Conservation (phyloP, 2,888 invertebrate species). For the Andrena marginata region DNA sequence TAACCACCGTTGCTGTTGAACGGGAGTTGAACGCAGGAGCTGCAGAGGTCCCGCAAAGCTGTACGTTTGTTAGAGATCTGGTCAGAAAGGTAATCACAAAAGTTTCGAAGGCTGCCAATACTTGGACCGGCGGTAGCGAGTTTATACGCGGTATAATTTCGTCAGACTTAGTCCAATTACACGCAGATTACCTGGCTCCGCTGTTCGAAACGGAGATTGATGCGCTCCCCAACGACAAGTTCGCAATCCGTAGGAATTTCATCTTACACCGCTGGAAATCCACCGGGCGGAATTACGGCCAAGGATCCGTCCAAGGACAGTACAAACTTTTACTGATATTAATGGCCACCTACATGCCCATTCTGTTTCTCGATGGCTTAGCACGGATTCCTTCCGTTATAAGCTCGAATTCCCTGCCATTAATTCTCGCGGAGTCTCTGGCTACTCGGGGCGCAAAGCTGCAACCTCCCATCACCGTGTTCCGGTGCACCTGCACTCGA, state of each 20-base stretch:
- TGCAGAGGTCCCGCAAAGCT: neutral
- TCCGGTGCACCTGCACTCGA: slow-evolving; percentile 70
- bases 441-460: slow-evolving; percentile 49
- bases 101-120: neutral
- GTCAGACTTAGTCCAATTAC: slow-evolving; percentile 35
- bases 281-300: slow-evolving; percentile 54
- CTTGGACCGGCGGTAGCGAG: neutral
- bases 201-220: slow-evolving; percentile 22
- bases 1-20: slow-evolving; percentile 46
- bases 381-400: slow-evolving; percentile 71
- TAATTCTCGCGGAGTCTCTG: slow-evolving; percentile 63
- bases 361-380: slow-evolving; percentile 64
- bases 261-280: slow-evolving; percentile 40
- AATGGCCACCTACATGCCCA: slow-evolving; percentile 66
- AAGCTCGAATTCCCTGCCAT: slow-evolving; percentile 74
- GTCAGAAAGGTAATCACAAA: neutral
- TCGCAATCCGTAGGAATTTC: slow-evolving; percentile 59
- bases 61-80: neutral
- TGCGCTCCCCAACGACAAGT: slow-evolving; percentile 15
- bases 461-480: slow-evolving; percentile 46
- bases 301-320: slow-evolving; percentile 58
- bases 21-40: slow-evolving; percentile 47
- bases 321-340: slow-evolving; percentile 69
- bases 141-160: neutral
- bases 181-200: slow-evolving; percentile 32